These are phyloP conservation scores for Drosophila oshimai DNA, from an alignment of 1,140 invertebrate species.

Conservation along the genomic window DNA sequence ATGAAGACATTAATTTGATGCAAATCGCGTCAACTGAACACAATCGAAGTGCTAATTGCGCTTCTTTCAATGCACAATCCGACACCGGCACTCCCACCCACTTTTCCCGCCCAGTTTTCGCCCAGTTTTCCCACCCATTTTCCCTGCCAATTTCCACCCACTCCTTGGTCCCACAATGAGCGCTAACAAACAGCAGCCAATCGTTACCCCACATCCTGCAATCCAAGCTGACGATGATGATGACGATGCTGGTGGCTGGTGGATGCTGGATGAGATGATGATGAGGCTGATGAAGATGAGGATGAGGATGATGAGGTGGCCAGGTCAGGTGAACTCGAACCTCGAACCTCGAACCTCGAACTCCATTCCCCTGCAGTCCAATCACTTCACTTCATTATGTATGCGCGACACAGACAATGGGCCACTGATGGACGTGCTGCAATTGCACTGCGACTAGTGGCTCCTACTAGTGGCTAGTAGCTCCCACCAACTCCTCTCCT, in stretches of 20 bases:
- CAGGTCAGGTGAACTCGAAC: slow-evolving; percentile 32
- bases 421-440: slow-evolving; percentile 75
- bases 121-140: not conserved
- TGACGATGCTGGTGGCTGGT: slow-evolving; percentile 1
- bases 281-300: not conserved
- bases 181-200: slow-evolving; percentile 65
- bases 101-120: not conserved
- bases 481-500: slow-evolving; percentile 3
- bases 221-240: slow-evolving; percentile 2
- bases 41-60: slow-evolving; percentile 80
- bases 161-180: slow-evolving; percentile 18
- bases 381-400: slow-evolving; percentile 67
- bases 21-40: slow-evolving; percentile 76
- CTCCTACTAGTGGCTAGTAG: not conserved
- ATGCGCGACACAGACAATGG: slow-evolving; percentile 79
- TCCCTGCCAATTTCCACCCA: not conserved
- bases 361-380: slow-evolving; percentile 15
- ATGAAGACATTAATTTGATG: slow-evolving; percentile 81
- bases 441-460: slow-evolving; percentile 26
- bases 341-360: not conserved
- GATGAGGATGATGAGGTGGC: slow-evolving; percentile 13
- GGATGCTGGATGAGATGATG: slow-evolving; percentile 1
- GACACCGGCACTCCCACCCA: slow-evolving; percentile 9
- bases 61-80: slow-evolving; percentile 66
- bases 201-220: slow-evolving; percentile 21